phyloP scores from a whole-genome alignment of 2,797 vertebrate species.

The Ciconia nigra region DNA sequence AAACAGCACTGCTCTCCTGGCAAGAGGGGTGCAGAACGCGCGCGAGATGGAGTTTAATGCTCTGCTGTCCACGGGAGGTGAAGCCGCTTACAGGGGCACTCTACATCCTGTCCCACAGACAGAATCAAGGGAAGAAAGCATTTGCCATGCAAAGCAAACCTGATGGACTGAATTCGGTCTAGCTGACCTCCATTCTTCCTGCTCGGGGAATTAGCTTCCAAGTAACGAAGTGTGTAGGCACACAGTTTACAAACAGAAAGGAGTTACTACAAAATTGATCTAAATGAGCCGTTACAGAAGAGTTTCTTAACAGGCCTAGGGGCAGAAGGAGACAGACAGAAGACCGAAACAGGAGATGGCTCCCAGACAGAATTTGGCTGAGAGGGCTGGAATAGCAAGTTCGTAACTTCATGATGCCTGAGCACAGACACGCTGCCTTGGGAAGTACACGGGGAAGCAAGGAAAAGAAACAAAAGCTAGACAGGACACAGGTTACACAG shows the following conservation, averaged over 20 bases:
- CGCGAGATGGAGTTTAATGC: rapidly evolving
- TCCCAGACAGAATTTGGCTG: background rate
- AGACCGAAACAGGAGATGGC: background rate
- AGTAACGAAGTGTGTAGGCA: rapidly evolving
- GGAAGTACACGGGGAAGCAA: background rate
- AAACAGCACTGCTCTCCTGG: background rate
- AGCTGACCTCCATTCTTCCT: rapidly evolving
- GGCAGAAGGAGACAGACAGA: background rate
- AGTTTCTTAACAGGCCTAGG: background rate
- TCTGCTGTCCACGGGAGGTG: rapidly evolving
- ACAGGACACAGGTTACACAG: background rate
- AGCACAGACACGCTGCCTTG: background rate
- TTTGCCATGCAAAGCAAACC: too few species aligned
- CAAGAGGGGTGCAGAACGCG: rapidly evolving
- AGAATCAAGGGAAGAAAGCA: background rate
- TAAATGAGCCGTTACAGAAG: background rate
- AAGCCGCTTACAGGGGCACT: too few species aligned
- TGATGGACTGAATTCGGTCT: rapidly evolving
- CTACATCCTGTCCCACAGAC: background rate
- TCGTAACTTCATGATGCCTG: rapidly evolving
- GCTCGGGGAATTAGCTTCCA: background rate
- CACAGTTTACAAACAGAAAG: background rate
- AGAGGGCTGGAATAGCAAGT: background rate
- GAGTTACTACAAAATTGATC: too few species aligned
- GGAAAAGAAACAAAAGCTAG: background rate